Base-by-base conservation (phyloP, 1,140 invertebrate species). In the Acromyrmex echinatior region DNA sequence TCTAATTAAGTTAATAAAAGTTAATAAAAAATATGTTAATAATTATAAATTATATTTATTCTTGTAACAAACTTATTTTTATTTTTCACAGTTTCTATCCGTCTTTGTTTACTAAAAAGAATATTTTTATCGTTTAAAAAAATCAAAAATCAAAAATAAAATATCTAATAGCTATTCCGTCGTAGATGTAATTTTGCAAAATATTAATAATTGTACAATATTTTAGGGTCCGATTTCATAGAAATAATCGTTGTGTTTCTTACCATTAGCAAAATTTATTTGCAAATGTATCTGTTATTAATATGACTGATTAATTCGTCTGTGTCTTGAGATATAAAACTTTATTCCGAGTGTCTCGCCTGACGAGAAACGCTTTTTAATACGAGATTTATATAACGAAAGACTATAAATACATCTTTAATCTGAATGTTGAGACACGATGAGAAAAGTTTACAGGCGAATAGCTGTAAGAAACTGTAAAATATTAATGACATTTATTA, bases 401-500 rank as follows among this genome's bases (percentile, higher is more conserved):
- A 2, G 10, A 21, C 65, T 68, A 45, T 68, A 68, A 68, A 68
- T 58, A 74, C 51, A 10, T 1, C 6, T 31, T 58, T 58, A 58
- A 53, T 73, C 3, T 35, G 12, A 56, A 49, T 56, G 56, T 9
- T 65, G 49, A 31, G 45, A 79, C 25, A 21, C 3, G 6, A n/a
- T 28, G 45, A 51, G 28, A 66, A 49, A 65, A 65, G 18, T 65
- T 65, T 25, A 21, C 12, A 14, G 45, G 25, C 39, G 39, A 78
- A 45, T 62, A 49, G 18, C 73, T 21, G 31, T 39, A 35, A 71
- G 45, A 49, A 12, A 0, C 45, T 66, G 10, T 79, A 49, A 77
- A 77, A 62, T 39, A 49, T 45, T 63, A 63, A 65, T 65, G 39
- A 77, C 21, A 18, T 65, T 65, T 65, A 79, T 51, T 31, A 35